Conservation (phyloP, 2,888 invertebrate species). For the Entomobrya multifasciata region DNA sequence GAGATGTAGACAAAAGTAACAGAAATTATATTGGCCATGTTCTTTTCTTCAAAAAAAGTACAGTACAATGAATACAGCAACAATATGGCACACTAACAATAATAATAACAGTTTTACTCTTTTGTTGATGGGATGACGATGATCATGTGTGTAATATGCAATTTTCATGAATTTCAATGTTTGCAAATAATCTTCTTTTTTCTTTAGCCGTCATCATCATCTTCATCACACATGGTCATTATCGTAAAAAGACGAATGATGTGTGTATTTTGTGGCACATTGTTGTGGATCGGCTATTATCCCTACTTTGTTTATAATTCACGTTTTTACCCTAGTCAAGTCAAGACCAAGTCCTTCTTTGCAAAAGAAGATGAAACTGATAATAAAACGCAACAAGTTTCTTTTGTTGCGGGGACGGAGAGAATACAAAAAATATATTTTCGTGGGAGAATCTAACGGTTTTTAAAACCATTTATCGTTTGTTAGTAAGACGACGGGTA, state of each 20-base stretch:
- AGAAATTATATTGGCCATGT: too few relatives aligned
- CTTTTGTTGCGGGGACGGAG: slow-evolving; percentile 15
- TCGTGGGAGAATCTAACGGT: slow-evolving; percentile 71
- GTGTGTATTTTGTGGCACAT: neutral
- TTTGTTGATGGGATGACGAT: too few relatives aligned
- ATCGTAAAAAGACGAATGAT: neutral
- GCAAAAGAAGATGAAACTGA: slow-evolving; percentile 41
- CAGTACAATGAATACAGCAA: too few relatives aligned
- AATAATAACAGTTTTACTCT: too few relatives aligned
- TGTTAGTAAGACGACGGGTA: slow-evolving; percentile 46
- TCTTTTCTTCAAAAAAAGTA: too few relatives aligned
- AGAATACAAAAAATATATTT: slow-evolving; percentile 62
- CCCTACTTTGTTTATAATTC: neutral
- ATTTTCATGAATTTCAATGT: too few relatives aligned
- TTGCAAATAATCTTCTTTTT: too few relatives aligned
- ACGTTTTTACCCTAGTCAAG: slow-evolving; percentile 2
- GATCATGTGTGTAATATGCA: neutral
- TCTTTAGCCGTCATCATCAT: too few relatives aligned
- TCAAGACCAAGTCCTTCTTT: neutral
- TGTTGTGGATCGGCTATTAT: neutral
- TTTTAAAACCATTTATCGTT: slow-evolving; percentile 34
- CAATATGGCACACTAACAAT: too few relatives aligned
- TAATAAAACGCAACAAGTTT: slow-evolving; percentile 64
- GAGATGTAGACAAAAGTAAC: too few relatives aligned
- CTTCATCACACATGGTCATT: neutral